Evolutionary conservation across 2,113 vertebrate species (phyloP), one percentile per base, ranked within the genome.

Genomic region (Nansenia antarctica): DNA sequence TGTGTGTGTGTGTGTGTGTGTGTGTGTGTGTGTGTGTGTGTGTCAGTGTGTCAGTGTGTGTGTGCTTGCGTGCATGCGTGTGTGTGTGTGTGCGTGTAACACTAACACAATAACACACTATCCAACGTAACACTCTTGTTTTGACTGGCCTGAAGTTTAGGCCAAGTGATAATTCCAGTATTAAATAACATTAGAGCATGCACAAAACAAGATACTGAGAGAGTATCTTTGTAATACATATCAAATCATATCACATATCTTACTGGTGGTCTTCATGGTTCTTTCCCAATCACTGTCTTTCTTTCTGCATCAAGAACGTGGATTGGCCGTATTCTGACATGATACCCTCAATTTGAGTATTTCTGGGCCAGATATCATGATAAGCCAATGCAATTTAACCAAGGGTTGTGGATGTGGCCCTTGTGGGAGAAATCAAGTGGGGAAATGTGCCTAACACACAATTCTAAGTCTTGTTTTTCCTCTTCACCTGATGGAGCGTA

Each of bases 381-480:
- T 73, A 86, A 82, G 81, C 37, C 45, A 22, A 69, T 55, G 65
- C 1, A 18, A 42, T 18, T 42, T 67, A 47, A 84, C 76, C 61
- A 78, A 79, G 70, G 30, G 63, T 61, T 77, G 58, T 59, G 15
- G 14, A 67, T 67, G 77, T 24, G 4, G 4, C 5, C n/a, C 24
- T 65, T 60, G 22, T 47, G 20, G 15, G 20, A 3, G 30, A 63
- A 47, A 58, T 65, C 31, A 53, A 47, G 20, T 22, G n/a, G 32
- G 83, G 81, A 84, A 76, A 20, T 67, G 18, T 55, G 85, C 76
- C 74, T 85, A 86, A 78, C 62, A 62, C 67, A 79, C 82, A 83
- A 80, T 74, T 76, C 76, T 69, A n/a, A 22, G 52, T 57, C n/a
- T 65, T 79, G 77, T 70, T 84, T 82, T 78, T 67, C 59, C 22